These are phyloP conservation scores for Chaetura pelagica DNA, from an alignment of 2,113 vertebrate species.

Conservation along the genomic window DNA sequence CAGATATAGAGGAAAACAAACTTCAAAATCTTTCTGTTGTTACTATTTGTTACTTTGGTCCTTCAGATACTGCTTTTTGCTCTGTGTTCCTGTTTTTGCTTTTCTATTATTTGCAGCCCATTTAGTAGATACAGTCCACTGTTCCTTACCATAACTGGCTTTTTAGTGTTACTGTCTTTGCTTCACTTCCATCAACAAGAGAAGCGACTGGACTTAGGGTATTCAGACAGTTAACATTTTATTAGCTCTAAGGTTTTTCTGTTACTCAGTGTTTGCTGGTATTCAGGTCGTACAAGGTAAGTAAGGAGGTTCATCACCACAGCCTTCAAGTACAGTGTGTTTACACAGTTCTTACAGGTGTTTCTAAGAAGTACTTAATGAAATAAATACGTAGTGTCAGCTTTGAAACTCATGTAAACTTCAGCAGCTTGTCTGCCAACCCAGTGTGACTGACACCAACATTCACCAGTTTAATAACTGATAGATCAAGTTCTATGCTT, in stretches of 20 bases:
- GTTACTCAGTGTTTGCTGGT: not conserved
- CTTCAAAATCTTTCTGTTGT: not conserved
- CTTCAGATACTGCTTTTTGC: not conserved
- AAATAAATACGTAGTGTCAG: not conserved
- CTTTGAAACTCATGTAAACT: not conserved
- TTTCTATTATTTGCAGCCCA: not conserved
- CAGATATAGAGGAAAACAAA: not conserved
- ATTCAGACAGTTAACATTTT: not conserved
- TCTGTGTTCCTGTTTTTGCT: not conserved
- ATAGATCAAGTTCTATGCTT: not conserved
- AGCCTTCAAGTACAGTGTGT: not conserved
- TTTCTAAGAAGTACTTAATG: not conserved
- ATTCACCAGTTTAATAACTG: not conserved
- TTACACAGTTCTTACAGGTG: not conserved
- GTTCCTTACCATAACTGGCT: not conserved
- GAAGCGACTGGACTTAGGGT: not conserved
- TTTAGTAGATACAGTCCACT: not conserved
- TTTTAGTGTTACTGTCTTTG: not conserved
- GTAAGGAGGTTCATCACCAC: not conserved
- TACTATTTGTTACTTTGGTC: not conserved
- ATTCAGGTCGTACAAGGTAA: not conserved
- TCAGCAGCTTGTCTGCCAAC: not conserved
- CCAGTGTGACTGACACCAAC: not conserved
- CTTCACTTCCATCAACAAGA: not conserved
- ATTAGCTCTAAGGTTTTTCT: not conserved